Evolutionary conservation across 2,113 vertebrate genomes (phyloP), one percentile per base, ranked within the genome.

Genomic region (Urocitellus parryii): DNA sequence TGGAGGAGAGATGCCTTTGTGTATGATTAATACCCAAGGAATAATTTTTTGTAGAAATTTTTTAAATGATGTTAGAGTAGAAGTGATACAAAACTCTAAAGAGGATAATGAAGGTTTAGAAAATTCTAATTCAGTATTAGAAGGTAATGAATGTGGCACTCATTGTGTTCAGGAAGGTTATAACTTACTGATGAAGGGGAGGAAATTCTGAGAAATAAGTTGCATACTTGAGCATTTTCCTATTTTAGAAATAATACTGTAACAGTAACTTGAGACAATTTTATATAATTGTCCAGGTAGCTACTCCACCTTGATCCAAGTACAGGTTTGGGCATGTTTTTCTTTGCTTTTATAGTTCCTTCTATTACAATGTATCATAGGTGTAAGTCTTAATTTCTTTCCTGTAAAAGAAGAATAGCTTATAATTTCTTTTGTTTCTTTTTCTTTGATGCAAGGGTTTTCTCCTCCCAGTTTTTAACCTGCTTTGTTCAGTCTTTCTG

Each of bases 61-160:
- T 56, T 63, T 65, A 98, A 96, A 79, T 96, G 53, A 95, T 56
- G 96, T 29, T 34, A 61, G 0, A 86, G 81, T 90, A 96, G 97
- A 95, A 95, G 73, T 32, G 6, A 53, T 94, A 92, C 87, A 91
- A 94, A 95, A 95, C 72, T 96, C 84, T 96, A 92, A 96, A 97
- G 85, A 0, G 0, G 93, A 97, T 93, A 98, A 96, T 82, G 89
- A 94, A 96, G 88, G 94, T 96, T 98, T 97, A 94, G 94, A 97
- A 98, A 98, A 97, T 29, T 97, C 1, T 92, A 96, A 92, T 72
- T 97, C 87, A 27, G 72, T 94, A 96, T 97, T 97, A 98, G 95
- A 96, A 95, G 95, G 97, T 98, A 98, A 98, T 97, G 90, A 96
- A 96, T 90, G 37, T 96, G 93, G 58, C 76, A 95, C 87, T 94